Conservation (phyloP, 2,888 invertebrate genomes). For the Antitype chi region DNA sequence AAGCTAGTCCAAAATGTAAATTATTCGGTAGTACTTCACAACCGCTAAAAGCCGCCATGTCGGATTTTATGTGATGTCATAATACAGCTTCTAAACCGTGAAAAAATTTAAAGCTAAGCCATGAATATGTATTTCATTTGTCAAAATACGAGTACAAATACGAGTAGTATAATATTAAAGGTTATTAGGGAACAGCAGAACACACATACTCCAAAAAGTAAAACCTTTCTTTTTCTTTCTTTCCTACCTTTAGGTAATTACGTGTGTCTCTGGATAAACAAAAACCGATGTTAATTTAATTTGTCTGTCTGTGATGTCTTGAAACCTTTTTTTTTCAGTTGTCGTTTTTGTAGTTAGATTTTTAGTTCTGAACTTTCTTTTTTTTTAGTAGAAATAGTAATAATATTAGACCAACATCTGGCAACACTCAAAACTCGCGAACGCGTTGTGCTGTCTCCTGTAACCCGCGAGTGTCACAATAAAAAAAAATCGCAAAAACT, state of each 20-base stretch:
- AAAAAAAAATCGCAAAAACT: slow-evolving; percentile 82
- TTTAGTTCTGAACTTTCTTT: neutral
- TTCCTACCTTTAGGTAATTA: neutral
- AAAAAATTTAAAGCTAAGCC: neutral
- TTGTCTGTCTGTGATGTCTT: neutral
- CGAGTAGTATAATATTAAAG: neutral
- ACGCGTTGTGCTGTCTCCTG: slow-evolving; percentile 74
- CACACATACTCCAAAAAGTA: neutral
- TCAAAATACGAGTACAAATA: neutral
- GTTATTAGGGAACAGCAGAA: neutral
- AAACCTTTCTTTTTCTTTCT: neutral
- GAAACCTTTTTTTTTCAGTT: neutral
- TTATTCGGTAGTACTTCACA: neutral
- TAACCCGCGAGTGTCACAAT: slow-evolving; percentile 82
- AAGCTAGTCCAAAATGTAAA: neutral
- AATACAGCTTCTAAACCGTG: neutral
- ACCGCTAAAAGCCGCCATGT: neutral
- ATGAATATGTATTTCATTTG: neutral
- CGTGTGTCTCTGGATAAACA: neutral
- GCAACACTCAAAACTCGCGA: slow-evolving; percentile 70
- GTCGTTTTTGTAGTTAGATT: neutral
- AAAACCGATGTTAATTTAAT: neutral
- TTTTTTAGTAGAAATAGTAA: slow-evolving; percentile 39
- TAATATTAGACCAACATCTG: slow-evolving; percentile 27
- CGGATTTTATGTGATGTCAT: neutral